These are phyloP conservation scores for Ptychoptera albimana DNA, from an alignment of 2,888 invertebrate genomes.

Conservation along the genomic window DNA sequence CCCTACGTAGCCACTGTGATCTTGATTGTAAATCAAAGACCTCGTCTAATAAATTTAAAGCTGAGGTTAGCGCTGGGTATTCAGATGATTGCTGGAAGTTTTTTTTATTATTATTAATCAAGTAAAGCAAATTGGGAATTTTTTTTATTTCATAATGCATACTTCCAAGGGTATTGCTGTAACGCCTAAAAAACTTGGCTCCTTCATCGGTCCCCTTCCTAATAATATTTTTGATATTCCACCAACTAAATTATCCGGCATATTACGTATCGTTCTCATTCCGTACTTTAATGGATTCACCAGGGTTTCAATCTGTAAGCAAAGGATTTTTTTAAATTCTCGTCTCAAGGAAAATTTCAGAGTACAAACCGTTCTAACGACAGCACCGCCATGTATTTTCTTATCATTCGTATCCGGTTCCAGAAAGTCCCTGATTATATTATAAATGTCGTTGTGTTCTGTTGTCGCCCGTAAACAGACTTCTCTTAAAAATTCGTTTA, in stretches of 20 bases:
- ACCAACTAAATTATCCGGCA: constrained; percentile 54
- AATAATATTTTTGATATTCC: constrained; percentile 47
- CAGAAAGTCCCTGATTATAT: constrained; percentile 41
- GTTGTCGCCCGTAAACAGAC: constrained; percentile 41
- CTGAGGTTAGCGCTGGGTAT: constrained; percentile 66
- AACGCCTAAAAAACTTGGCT: constrained; percentile 11
- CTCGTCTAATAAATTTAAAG: constrained; percentile 67
- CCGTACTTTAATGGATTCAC: constrained; percentile 50
- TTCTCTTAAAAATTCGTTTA: constrained; percentile 66
- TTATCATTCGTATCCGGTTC: constrained; percentile 55
- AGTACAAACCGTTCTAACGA: constrained; percentile 39
- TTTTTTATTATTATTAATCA: not conserved
- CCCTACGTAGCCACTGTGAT: constrained; percentile 65
- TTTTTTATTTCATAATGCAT: not conserved
- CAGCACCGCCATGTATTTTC: constrained; percentile 40
- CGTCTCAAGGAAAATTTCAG: not conserved
- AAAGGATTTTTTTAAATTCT: not conserved
- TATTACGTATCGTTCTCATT: constrained; percentile 57
- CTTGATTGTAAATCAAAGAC: constrained; percentile 68
- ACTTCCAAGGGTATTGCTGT: constrained; percentile 11
- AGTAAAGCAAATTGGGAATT: not conserved
- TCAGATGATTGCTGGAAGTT: constrained; percentile 25
- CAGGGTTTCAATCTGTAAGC: constrained; percentile 28
- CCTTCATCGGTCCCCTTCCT: constrained; percentile 29
- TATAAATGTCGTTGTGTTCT: constrained; percentile 35